Evolutionary conservation across 2,797 vertebrate genomes (phyloP).

Genomic region (Enteromius paludinosus): DNA sequence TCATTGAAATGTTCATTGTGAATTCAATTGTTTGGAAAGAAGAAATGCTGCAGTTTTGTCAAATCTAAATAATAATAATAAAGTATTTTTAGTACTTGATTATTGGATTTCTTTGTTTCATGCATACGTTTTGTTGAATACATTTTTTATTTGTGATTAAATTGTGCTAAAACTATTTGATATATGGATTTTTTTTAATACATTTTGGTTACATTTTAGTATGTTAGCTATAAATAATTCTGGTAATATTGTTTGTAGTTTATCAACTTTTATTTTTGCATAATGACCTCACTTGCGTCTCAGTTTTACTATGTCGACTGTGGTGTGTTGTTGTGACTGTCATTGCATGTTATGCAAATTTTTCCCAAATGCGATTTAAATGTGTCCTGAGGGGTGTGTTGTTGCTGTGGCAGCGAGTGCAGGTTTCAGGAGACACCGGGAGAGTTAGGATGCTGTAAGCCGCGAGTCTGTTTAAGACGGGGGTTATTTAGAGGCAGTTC

Average conservation of each 20-base stretch:
- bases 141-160: too few relatives aligned
- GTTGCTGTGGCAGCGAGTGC: conserved; percentile 46
- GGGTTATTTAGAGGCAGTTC: conserved; percentile 65
- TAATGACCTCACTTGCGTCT: neutral
- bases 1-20: neutral
- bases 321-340: conserved; percentile 26
- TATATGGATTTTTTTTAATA: too few relatives aligned
- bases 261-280: neutral
- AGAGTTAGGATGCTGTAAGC: neutral
- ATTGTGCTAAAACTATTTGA: too few relatives aligned
- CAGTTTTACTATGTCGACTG: neutral
- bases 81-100: neutral
- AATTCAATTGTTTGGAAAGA: neutral
- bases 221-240: neutral
- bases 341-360: conserved; percentile 57
- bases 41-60: neutral
- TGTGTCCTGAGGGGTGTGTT: conserved; percentile 26
- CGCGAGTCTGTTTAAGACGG: neutral
- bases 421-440: conserved; percentile 5
- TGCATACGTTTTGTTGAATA: too few relatives aligned
- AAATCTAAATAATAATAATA: neutral
- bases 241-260: neutral
- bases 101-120: neutral
- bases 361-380: conserved; percentile 20
- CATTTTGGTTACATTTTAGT: too few relatives aligned